Conservation (phyloP, 2,797 vertebrate genomes). For the Cossypha niveicapilla region DNA sequence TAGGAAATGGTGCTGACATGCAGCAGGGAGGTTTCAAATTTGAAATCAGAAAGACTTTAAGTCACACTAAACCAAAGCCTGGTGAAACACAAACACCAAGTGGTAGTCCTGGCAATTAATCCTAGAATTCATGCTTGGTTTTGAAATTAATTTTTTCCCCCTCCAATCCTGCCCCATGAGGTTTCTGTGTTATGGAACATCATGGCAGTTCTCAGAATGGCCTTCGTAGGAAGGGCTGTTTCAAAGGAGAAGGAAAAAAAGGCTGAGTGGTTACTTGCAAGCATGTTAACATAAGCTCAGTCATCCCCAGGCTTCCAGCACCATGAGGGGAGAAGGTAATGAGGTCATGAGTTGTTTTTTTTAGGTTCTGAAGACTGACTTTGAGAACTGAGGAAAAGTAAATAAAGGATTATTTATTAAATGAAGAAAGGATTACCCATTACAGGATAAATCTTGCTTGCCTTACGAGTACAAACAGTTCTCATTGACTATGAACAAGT, state of each 20-base stretch:
- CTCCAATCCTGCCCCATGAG: neutral
- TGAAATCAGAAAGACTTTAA: neutral
- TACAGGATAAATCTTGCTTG: slow-evolving; percentile 55
- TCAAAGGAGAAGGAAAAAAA: neutral
- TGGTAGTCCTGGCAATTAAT: neutral
- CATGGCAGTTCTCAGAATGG: neutral
- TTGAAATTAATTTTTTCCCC: neutral
- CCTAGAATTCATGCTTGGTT: neutral
- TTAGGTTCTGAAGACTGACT: slow-evolving; percentile 47
- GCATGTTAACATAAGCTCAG: slow-evolving; percentile 6
- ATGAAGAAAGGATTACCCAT: slow-evolving; percentile 61
- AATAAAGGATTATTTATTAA: slow-evolving; percentile 68
- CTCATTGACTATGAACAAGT: slow-evolving; percentile 41
- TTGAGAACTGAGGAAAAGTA: slow-evolving; percentile 50
- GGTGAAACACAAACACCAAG: neutral
- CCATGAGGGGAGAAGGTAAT: slow-evolving; percentile 41
- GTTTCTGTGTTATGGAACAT: neutral
- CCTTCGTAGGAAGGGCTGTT: neutral
- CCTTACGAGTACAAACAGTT: slow-evolving; percentile 41
- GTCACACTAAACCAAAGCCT: neutral
- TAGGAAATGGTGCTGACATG: neutral
- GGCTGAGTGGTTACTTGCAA: neutral
- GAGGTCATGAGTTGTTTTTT: slow-evolving; percentile 52
- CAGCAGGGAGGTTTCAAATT: neutral
- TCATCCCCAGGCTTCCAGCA: slow-evolving; percentile 24